Evolutionary conservation across 2,113 vertebrate species (phyloP).

Genomic region (Silurus meridionalis): DNA sequence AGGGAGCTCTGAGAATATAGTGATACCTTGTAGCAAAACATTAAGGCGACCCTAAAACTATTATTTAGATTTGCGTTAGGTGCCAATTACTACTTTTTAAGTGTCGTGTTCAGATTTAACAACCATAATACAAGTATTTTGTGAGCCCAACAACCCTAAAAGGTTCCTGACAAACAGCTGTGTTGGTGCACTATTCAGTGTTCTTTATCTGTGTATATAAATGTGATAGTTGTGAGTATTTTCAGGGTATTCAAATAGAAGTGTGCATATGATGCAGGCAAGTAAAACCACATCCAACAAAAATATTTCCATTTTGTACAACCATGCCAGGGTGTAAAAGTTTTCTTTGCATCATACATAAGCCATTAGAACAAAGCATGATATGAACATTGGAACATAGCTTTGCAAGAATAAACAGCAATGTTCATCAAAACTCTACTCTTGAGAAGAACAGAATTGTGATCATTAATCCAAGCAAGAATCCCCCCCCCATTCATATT

Average conservation of each 20-base stretch:
- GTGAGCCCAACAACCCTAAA: background rate
- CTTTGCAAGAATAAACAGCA: background rate
- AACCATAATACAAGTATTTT: slow-evolving; percentile 24
- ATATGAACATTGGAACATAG: background rate
- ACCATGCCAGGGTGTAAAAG: background rate
- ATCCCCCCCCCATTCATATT: slow-evolving; percentile 64
- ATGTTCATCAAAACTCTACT: background rate
- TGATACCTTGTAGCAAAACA: slow-evolving; percentile 27
- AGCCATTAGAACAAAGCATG: slow-evolving; percentile 1
- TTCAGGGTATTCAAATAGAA: background rate
- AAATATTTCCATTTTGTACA: background rate
- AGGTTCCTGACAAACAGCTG: slow-evolving; percentile 17
- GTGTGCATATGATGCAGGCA: background rate
- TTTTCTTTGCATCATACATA: background rate
- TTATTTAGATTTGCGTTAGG: slow-evolving; percentile 39
- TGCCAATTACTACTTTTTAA: slow-evolving; percentile 44
- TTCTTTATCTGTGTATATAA: background rate
- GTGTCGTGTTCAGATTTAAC: slow-evolving; percentile 25
- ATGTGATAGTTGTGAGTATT: background rate
- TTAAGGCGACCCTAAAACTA: slow-evolving; percentile 33
- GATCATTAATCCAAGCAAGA: slow-evolving; percentile 45
- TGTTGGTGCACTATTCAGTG: background rate
- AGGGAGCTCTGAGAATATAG: slow-evolving; percentile 32
- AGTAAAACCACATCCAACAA: background rate
- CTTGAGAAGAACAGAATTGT: background rate